Base-by-base conservation (phyloP, 1,140 invertebrate genomes). In the Drosophila sulfurigaster region DNA sequence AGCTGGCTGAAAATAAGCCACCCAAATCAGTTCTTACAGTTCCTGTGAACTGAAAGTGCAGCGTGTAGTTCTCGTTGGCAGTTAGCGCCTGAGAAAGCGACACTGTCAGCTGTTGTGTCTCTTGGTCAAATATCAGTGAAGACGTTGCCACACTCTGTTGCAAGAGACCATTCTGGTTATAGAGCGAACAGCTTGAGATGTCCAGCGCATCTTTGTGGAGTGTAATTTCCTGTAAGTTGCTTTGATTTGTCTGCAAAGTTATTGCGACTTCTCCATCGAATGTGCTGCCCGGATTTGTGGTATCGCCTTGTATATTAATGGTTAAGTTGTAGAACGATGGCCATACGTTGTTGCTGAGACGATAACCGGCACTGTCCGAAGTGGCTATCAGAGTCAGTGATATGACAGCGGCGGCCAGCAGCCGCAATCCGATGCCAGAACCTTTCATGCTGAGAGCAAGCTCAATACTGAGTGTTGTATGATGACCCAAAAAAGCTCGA, bases 301-400 rank as follows among this genome's bases (percentile, higher is more conserved):
- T 92, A 54, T 92, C 89, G 4, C 86, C 92, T 10, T 94, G 91
- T 7, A 87, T 94, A 11, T 93, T 93, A 1, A 97, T 93, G n/a
- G 93, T 92, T 25, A 97, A 87, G 15, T 93, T 93, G 80, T 97
- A 97, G 52, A 95, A 93, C 10, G 93, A 90, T 1, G 96, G 96
- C 5, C 68, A 5, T 0, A 92, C 69, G 16, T 43, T 56, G 1
- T 35, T 62, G 1, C 57, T 63, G 10, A 92, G 63, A 5, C 91
- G 85, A 54, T 90, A 92, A 11, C 81, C 51, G 10, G 25, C 54
- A 41, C 54, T 58, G 10, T 46, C 25, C 10, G 10, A 38, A 8
- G 49, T 13, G 38, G 62, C 57, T 41, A 75, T 16, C 5, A 86
- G 25, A 5, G 56, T 20, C 6, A 78, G 10, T 7, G 58, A 52